Base-by-base conservation (phyloP, 1,140 invertebrate genomes). In the Metaphire vulgaris region DNA sequence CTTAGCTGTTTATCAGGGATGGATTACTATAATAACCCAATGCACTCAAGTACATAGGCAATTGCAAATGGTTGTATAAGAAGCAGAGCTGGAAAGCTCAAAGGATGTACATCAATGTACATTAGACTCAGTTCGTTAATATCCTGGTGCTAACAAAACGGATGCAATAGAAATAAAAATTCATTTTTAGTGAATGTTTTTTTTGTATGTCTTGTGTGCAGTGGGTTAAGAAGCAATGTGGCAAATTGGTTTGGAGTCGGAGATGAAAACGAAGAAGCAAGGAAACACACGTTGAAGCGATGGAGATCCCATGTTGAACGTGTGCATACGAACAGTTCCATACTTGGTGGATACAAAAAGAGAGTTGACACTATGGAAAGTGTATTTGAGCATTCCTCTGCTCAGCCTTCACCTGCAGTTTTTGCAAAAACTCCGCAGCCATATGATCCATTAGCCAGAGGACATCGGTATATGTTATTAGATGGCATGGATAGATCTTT, bases 361-460 rank as follows among this genome's bases (percentile, higher is more conserved):
- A 56, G 41, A 56, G 41, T 21, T 12, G 41, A 56, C 6, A 56
- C 41, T 6, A 6, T 56, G 6, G 41, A 56, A 6, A 56, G 41
- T 56, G 41, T 56, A 56, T 56, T 56, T 56, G 41, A 56, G 41
- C 41, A 56, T 56, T 56, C 41, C 41, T 56, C 41, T 56, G 41
- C 41, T 56, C 41, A 56, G 41, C 41, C 41, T 6, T 56, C 41
- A 21, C 41, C 41, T 56, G 41, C 41, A 12, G 41, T 56, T 21
- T 56, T 56, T 56, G 6, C 41, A 56, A 56, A 56, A 56, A 56
- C 41, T 21, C 41, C 41, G 6, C 41, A 56, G 41, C 41, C 41
- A 56, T 56, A 56, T 56, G 41, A 56, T 56, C 41, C 41, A 56
- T 56, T 56, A 21, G 41, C 41, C 41, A 56, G 41, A 56, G 41